Conservation (phyloP, 2,113 vertebrate species). For the Ivindomyrus marchei region DNA sequence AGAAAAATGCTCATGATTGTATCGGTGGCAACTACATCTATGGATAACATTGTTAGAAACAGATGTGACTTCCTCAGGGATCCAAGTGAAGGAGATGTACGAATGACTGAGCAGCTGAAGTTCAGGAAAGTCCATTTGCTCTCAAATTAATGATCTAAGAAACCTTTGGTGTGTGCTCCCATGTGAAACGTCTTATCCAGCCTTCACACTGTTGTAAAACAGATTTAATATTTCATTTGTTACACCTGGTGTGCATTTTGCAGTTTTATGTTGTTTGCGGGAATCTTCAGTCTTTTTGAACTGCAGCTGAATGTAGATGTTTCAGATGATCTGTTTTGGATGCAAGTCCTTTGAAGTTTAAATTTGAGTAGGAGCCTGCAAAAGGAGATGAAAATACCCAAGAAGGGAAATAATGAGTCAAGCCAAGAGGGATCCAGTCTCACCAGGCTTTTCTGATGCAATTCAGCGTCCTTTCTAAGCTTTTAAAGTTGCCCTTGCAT, state of each 20-base stretch:
- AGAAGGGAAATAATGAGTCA: slow-evolving; percentile 9
- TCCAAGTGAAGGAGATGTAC: not conserved
- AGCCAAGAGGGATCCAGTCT: not conserved
- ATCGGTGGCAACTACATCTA: not conserved
- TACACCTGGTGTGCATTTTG: not conserved
- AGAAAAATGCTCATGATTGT: too few relatives aligned
- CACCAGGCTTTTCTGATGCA: not conserved
- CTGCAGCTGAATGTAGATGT: not conserved
- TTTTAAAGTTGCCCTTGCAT: not conserved
- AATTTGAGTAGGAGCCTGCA: slow-evolving; percentile 10
- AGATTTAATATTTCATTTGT: not conserved
- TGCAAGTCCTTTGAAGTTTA: not conserved
- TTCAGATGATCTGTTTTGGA: not conserved
- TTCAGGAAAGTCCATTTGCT: not conserved
- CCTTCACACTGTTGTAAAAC: not conserved
- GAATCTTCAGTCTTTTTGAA: not conserved
- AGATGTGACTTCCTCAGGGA: not conserved
- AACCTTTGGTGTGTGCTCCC: not conserved
- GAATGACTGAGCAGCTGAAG: not conserved
- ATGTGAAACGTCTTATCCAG: not conserved
- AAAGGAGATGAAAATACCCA: not conserved
- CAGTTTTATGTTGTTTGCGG: not conserved
- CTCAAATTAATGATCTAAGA: not conserved
- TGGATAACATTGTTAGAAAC: not conserved
- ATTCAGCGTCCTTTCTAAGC: not conserved